These are phyloP conservation scores for Astreopora myriophthalma DNA, from an alignment of 64 coral and sea anemone species.

Conservation along the genomic window DNA sequence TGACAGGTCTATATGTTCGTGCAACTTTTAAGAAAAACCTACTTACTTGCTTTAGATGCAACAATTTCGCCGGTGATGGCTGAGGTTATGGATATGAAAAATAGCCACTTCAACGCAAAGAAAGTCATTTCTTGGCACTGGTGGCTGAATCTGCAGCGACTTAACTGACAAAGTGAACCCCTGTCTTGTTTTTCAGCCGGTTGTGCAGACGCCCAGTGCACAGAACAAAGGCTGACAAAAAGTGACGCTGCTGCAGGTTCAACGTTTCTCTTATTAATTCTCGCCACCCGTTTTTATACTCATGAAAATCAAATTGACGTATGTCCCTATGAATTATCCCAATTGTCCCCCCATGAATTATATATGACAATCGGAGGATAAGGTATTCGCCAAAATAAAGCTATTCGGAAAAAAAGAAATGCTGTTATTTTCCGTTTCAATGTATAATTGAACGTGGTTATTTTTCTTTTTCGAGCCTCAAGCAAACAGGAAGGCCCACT, in stretches of 20 bases:
- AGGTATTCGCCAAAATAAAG: neutral
- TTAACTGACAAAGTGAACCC: neutral
- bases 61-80: neutral
- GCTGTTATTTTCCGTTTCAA: neutral
- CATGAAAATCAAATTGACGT: neutral
- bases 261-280: neutral
- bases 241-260: neutral
- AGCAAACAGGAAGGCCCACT: no score
- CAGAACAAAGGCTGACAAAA: neutral
- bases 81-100: neutral
- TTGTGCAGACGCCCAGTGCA: no score
- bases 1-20: neutral
- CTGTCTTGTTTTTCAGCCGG: neutral
- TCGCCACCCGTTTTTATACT: neutral
- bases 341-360: constrained; percentile 16
- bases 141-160: neutral
- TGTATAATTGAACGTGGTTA: no score
- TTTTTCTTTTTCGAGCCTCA: no score
- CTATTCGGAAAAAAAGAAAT: neutral
- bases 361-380: neutral
- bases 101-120: neutral
- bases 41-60: neutral
- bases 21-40: neutral
- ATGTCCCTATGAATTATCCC: no score
- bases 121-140: neutral